Evolutionary conservation across 2,113 vertebrate species (phyloP), one percentile per base, ranked within the genome.

Genomic region (Mugil cephalus): DNA sequence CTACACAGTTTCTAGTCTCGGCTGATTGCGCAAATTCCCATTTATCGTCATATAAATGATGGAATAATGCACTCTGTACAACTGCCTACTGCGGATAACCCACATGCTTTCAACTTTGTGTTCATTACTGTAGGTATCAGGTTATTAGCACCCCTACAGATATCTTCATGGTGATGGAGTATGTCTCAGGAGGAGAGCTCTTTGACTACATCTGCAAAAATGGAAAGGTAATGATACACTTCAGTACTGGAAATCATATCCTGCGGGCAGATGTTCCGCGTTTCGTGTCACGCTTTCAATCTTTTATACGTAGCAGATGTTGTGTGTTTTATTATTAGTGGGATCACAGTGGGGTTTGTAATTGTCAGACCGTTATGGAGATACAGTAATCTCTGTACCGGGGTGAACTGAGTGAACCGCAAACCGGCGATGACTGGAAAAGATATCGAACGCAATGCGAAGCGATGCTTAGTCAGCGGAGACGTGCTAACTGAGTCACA

Each of bases 171-270:
- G 98, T 99, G 81, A 99, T 99, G 98, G 98, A 99, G 70, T 99
- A 99, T 87, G 98, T 99, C 87, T 97, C 97, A 18, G 98, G 98
- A 77, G 98, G 98, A 88, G 98, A 99, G 89, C 95, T 99, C 45
- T 99, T 99, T 79, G 98, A 99, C 93, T 99, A 99, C 92, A 99
- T 99, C 91, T 99, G 97, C 94, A 99, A 99, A 95, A 99, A 99
- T 91, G 98, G 98, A 93, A 98, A 97, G 96, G 98, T 99, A 95
- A 94, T 99, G 95, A 94, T 88, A 1, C 18, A n/a, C 65, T 18
- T 0, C 10, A n/a, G 39, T 21, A 38, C 51, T 68, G 38, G 9
- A 30, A 60, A 18, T 12, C 17, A n/a, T 18, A n/a, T 18, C 24
- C 36, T 10, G 4, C 46, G 2, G 40, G 12, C 34, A 11, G 19